Evolutionary conservation across 1,140 invertebrate genomes (phyloP), one percentile per base, ranked within the genome.

Genomic region (Mactra quadrangularis): DNA sequence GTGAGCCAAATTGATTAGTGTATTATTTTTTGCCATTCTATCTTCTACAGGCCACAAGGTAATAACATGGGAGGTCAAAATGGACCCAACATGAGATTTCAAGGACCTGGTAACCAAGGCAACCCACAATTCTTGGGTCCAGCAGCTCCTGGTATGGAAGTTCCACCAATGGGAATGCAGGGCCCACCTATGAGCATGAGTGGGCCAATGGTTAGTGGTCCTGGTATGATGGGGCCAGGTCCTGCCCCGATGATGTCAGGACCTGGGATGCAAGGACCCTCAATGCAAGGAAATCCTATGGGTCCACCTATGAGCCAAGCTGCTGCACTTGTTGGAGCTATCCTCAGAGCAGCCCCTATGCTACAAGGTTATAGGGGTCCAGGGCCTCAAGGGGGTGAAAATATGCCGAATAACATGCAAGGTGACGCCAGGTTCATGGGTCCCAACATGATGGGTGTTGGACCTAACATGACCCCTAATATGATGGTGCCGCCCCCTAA

Each of bases 31-130:
- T n/a, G n/a, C n/a, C n/a, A n/a, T n/a, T n/a, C n/a, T n/a, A n/a
- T n/a, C n/a, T n/a, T 0, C 19, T 87, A 29, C 77, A 90, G 90
- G 41, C 88, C 86, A 38, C 66, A 82, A 35, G 89, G 90, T 31
- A 89, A 91, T 17, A 84, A 72, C 31, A 83, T 35, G 45, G 83
- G 29, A 72, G 70, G 38, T 71, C 84, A 47, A 55, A 29, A 47
- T 27, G 52, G 41, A 17, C 70, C 77, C 38, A 87, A 79, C 50
- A 75, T 41, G 55, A 52, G 50, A 33, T 64, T 74, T 50, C 71
- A 70, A 66, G 66, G 55, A 57, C 64, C 62, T 9, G 31, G 29
- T 25, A 72, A 82, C 27, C 74, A 62, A 52, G 74, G 74, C 13
- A 38, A 35, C 13, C 78, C 78, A 50, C 78, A 52, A 2, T 68